phyloP scores from a whole-genome alignment of 2,888 invertebrate genomes.

The Oligia strigilis region DNA sequence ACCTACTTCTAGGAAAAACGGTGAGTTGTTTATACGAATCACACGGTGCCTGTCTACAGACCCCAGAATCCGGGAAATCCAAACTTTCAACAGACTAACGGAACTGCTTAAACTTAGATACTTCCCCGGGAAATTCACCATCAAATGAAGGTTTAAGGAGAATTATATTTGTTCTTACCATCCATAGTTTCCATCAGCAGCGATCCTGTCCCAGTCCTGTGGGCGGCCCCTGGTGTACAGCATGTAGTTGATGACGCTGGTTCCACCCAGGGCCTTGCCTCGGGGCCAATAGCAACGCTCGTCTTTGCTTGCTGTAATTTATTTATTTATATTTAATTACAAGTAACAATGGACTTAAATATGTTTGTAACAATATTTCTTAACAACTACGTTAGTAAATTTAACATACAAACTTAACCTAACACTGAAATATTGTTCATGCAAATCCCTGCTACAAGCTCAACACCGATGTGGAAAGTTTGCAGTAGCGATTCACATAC shows the following conservation, averaged over 20 bases:
- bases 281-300: slow-evolving; percentile 93
- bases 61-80: not conserved
- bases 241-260: slow-evolving; percentile 96
- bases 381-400: too few species aligned
- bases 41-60: not conserved
- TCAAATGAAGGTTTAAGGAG: not conserved
- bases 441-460: too few species aligned
- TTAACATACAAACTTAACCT: too few species aligned
- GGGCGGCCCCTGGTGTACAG: slow-evolving; percentile 95
- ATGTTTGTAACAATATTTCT: too few species aligned
- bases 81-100: not conserved
- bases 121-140: not conserved
- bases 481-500: too few species aligned
- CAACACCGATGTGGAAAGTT: too few species aligned
- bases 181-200: slow-evolving; percentile 92
- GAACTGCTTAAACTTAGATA: not conserved
- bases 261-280: slow-evolving; percentile 95
- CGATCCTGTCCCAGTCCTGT: slow-evolving; percentile 93
- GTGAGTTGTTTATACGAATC: not conserved
- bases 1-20: not conserved
- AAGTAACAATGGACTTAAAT: too few species aligned
- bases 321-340: too few species aligned
- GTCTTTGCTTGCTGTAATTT: slow-evolving; percentile 80
- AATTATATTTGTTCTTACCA: slow-evolving; percentile 87
- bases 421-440: too few species aligned